phyloP scores from a whole-genome alignment of 2,113 vertebrate species.

The Hystrix cristata region DNA sequence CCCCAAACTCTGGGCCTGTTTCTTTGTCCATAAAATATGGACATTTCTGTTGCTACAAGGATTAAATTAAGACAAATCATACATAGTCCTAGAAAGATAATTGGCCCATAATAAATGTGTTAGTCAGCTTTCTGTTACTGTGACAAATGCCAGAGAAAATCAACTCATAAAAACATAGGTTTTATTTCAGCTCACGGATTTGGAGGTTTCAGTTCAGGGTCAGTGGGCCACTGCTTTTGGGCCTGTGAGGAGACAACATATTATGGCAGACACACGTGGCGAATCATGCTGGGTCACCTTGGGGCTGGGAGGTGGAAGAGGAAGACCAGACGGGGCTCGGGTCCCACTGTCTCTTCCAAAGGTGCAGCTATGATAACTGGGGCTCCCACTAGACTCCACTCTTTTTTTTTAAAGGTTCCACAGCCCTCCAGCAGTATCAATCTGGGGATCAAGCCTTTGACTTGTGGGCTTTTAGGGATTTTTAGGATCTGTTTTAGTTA shows the following conservation, averaged over 20 bases:
- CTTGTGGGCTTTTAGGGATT: neutral
- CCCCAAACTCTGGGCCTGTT: neutral
- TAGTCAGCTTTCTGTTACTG: neutral
- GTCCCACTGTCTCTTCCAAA: neutral
- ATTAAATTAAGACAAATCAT: conserved; percentile 18
- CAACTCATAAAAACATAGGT: neutral
- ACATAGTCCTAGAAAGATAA: neutral
- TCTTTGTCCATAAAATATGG: neutral
- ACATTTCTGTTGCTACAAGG: neutral
- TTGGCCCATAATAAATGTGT: neutral
- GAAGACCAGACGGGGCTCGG: neutral
- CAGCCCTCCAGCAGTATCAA: neutral
- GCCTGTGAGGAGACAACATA: neutral
- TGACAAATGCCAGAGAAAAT: neutral
- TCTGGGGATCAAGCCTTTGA: neutral
- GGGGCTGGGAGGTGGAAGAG: neutral
- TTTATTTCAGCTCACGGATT: neutral
- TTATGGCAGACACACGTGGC: neutral
- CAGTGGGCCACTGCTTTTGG: neutral
- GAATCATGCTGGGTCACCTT: neutral
- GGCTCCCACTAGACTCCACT: neutral
- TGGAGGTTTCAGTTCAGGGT: neutral
- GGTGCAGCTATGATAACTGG: neutral
- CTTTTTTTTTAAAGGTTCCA: neutral
- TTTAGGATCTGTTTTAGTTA: no score